phyloP scores from a whole-genome alignment of 2,888 invertebrate species.

The Agonum fuliginosum region DNA sequence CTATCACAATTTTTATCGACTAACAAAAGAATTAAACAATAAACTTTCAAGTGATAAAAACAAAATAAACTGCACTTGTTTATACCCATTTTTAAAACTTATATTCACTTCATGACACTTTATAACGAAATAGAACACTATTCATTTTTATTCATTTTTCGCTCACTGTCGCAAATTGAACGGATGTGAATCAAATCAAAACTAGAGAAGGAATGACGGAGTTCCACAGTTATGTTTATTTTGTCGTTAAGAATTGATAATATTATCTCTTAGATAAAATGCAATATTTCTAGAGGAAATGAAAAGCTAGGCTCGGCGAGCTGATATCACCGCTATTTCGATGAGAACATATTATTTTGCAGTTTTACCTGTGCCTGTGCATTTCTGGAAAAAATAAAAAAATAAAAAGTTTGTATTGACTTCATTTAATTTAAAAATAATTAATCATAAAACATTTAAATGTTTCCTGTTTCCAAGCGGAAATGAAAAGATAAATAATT shows the following conservation, averaged over 20 bases:
- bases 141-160: background rate
- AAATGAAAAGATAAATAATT: background rate
- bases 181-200: background rate
- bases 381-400: too few relatives aligned
- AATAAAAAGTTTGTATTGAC: background rate
- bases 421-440: background rate
- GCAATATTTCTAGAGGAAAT: constrained; percentile 7
- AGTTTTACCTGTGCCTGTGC: background rate
- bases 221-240: background rate
- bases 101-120: background rate
- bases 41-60: too few relatives aligned
- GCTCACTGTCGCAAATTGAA: background rate
- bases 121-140: background rate
- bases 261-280: constrained; percentile 28
- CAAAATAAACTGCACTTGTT: too few relatives aligned
- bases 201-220: background rate
- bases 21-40: background rate
- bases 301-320: background rate
- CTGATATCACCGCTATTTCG: background rate
- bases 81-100: constrained; percentile 24
- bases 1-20: background rate
- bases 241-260: constrained; percentile 21
- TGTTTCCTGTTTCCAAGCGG: constrained; percentile 2
- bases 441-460: constrained; percentile 7
- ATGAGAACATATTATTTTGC: background rate